Base-by-base conservation (phyloP, 2,888 invertebrate genomes). In the Lasioglossum pauxillum region DNA sequence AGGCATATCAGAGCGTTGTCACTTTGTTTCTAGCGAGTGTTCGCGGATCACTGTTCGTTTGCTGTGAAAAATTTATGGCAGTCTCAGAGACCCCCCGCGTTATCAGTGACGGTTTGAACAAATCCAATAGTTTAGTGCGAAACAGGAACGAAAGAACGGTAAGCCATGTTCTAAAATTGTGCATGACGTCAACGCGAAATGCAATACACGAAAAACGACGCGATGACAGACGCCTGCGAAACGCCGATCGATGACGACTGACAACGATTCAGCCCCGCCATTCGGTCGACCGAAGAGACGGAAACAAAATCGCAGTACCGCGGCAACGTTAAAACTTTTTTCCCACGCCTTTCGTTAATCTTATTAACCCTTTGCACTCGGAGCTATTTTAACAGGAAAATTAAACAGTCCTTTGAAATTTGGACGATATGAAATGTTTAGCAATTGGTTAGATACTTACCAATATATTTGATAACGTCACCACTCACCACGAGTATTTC, bases 191-290 rank as follows among this genome's bases (percentile, higher is more conserved):
- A 69, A 69, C 38, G 38, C 67, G 35, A 10, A 69, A 69, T 69
- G 35, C 67, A 38, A 23, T 69, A 69, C 35, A 38, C 67, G 67
- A 69, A 46, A 16, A 46, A 77, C 44, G 27, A 19, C 31, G 5
- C 14, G 19, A 27, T 46, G 67, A 72, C 44, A 72, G 41, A 31
- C 41, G 5, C 12, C 60, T 44, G 72, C 44, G 72, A 60, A 60
- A 72, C 31, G 72, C n/a, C 72, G 41, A 38, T 41, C 67, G 67
- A 69, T 69, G 67, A 69, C 67, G 67, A 69, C 67, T 69, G 67
- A 69, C 67, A 69, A 69, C 67, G 67, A 69, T 67, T 67, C 67
- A 38, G 35, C 67, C 5, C 19, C 67, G 31, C 38, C 67, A 8
- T 69, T 69, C 38, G 67, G 16, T 23, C 10, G 38, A 38, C 67